A percentile compares a stretch with the other conserved stretches of the same genome.
These are phyloP conservation scores for Phlogophora meticulosa DNA, from an alignment of 2,888 invertebrate species.

Conservation along the genomic window DNA sequence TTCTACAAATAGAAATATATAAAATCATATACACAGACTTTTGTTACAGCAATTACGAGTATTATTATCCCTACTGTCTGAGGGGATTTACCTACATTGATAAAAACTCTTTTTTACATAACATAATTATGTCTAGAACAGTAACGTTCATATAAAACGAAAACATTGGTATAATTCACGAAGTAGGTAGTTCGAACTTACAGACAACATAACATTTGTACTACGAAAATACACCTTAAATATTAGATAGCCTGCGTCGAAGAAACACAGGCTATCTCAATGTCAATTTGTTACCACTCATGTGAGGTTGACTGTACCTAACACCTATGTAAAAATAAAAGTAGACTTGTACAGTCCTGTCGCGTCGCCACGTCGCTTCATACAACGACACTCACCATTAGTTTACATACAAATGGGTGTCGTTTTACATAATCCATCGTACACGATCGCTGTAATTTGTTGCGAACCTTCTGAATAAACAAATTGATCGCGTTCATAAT, in stretches of 20 bases:
- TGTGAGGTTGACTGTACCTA: constrained; percentile 7
- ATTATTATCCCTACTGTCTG: not conserved
- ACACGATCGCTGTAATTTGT: constrained; percentile 88
- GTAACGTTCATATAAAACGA: constrained; percentile 6
- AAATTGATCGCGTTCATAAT: constrained; percentile 87
- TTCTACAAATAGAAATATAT: constrained; percentile 51
- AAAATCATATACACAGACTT: constrained; percentile 14
- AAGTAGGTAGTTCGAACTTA: not conserved
- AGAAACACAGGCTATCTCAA: too few relatives aligned
- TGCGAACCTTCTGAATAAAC: constrained; percentile 88
- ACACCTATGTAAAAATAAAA: constrained; percentile 55
- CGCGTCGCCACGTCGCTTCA: constrained; percentile 68
- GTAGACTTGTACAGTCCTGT: constrained; percentile 60
- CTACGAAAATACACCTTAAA: too few relatives aligned
- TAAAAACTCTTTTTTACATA: constrained; percentile 18
- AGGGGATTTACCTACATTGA: not conserved
- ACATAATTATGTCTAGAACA: constrained; percentile 8
- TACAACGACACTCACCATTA: constrained; percentile 86
- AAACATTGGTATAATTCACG: constrained; percentile 26
- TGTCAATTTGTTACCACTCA: too few relatives aligned
- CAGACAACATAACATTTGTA: too few relatives aligned
- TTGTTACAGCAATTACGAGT: constrained; percentile 12
- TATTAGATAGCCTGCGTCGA: too few relatives aligned
- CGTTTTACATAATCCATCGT: constrained; percentile 90
- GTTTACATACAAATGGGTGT: constrained; percentile 90